Evolutionary conservation across 1,140 invertebrate species (phyloP).

Genomic region (Teleopsis dalmanni): DNA sequence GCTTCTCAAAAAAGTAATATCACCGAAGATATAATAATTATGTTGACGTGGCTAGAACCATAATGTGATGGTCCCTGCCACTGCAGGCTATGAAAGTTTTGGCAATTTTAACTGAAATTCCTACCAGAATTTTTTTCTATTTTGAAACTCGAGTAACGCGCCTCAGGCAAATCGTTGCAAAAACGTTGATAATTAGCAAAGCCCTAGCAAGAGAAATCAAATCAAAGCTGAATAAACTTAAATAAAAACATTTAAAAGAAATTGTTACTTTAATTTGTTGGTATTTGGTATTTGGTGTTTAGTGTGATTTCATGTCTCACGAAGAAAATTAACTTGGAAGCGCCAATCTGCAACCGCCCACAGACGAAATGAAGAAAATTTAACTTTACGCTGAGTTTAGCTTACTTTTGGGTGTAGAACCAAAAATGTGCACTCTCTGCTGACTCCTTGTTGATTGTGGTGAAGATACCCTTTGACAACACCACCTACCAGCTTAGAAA

Average conservation of each 20-base stretch:
- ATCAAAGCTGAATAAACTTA: no score
- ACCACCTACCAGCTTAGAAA: no score
- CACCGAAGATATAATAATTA: conserved; percentile 4
- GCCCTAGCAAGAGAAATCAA: no score
- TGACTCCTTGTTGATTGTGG: no score
- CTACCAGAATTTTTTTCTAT: background rate
- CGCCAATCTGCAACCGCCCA: conserved; percentile 8
- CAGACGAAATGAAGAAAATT: conserved; percentile 5
- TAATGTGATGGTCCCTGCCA: background rate
- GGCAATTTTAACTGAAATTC: conserved; percentile 2
- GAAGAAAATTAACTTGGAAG: conserved; percentile 11
- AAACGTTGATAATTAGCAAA: conserved; percentile 10
- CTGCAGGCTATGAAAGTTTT: background rate
- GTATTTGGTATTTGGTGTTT: no score
- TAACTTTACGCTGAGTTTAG: no score
- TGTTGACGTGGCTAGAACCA: background rate
- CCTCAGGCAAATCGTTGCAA: background rate
- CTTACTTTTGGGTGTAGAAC: conserved; percentile 1
- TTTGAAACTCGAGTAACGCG: background rate
- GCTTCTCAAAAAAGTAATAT: no score
- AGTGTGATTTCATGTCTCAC: background rate
- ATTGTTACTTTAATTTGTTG: no score
- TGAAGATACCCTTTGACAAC: no score
- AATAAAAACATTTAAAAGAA: no score
- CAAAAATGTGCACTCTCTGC: no score